phyloP scores from a whole-genome alignment of 2,888 invertebrate species.

The Netelia melanura region DNA sequence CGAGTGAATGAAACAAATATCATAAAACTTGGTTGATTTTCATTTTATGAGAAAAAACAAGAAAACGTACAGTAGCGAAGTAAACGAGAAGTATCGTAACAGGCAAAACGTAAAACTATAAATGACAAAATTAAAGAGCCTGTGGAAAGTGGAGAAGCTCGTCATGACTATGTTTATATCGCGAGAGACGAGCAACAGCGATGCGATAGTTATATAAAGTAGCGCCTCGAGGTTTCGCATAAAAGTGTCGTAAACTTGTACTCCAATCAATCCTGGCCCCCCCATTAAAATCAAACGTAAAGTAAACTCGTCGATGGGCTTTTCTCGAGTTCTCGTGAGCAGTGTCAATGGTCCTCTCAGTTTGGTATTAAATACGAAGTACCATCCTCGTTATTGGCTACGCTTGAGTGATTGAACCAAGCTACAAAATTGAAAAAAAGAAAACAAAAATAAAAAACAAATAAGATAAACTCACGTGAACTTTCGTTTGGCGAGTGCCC shows the following conservation, averaged over 20 bases:
- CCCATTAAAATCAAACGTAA: constrained; percentile 62
- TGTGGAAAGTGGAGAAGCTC: constrained; percentile 14
- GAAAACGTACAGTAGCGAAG: background rate
- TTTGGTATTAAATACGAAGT: background rate
- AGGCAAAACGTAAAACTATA: background rate
- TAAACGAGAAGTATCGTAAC: background rate
- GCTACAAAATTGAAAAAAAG: background rate
- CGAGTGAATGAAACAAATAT: too few species aligned
- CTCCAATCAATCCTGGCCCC: constrained; percentile 76
- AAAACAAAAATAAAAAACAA: background rate
- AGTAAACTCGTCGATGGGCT: constrained; percentile 71
- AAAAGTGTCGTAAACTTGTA: constrained; percentile 78
- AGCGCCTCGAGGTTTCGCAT: constrained; percentile 59
- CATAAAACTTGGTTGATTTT: too few species aligned
- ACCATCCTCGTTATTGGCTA: constrained; percentile 2
- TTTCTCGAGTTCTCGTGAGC: constrained; percentile 1
- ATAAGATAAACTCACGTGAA: constrained; percentile 88
- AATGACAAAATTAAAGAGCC: constrained; percentile 1
- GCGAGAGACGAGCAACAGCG: background rate
- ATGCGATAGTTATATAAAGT: constrained; percentile 38
- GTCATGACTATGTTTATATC: background rate
- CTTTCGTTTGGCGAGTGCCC: constrained; percentile 90
- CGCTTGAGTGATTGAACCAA: constrained; percentile 32
- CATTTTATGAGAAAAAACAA: background rate
- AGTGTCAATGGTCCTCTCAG: background rate